A percentile compares a stretch with the other conserved stretches of the same genome.
Evolutionary conservation across 2,113 vertebrate species (phyloP).

Genomic region (Sylvilagus bachmani): DNA sequence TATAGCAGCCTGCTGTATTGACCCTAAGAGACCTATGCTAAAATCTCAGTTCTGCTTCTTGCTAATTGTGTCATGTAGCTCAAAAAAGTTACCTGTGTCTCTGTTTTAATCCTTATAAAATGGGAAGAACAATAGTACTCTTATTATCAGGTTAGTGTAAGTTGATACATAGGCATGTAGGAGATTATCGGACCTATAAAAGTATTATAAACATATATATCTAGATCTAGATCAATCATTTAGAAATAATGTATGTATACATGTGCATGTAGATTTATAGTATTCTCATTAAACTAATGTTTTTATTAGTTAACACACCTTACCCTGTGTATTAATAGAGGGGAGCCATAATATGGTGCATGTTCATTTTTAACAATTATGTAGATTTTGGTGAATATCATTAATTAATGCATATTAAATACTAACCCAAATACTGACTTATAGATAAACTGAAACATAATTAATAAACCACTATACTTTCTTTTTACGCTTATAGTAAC

Average conservation of each 20-base stretch:
- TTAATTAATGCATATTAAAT: not conserved
- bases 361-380: constrained; percentile 20
- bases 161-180: not conserved
- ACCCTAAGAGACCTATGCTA: not conserved
- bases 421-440: not conserved
- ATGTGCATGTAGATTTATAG: not conserved
- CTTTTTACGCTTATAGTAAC: not conserved
- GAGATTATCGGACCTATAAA: not conserved
- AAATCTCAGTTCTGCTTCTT: not conserved
- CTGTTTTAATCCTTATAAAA: not conserved
- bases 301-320: not conserved
- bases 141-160: not conserved
- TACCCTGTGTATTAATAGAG: not conserved
- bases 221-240: too few species aligned
- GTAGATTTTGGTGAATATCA: not conserved
- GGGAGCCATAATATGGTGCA: not conserved
- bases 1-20: not conserved
- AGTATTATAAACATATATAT: not conserved
- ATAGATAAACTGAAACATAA: not conserved
- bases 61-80: not conserved
- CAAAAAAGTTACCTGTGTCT: not conserved
- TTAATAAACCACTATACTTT: not conserved
- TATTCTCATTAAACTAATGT: not conserved
- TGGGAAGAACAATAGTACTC: not conserved
- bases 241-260: not conserved